phyloP scores from a whole-genome alignment of 1,140 invertebrate species.

The Leucophenga varia region DNA sequence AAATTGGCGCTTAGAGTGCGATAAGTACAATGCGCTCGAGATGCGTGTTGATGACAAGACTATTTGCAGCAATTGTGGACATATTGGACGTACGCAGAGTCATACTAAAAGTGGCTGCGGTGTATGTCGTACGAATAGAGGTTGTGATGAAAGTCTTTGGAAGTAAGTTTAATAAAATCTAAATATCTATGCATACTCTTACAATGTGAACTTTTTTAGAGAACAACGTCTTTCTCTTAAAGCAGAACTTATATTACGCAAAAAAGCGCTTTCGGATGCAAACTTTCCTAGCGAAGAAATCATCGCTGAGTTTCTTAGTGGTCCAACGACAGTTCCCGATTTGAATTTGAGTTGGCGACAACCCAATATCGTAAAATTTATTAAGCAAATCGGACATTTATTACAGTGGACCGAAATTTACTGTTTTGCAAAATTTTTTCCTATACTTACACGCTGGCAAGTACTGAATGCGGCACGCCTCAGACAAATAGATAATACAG shows the following conservation, averaged over 20 bases:
- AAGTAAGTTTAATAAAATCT: constrained; percentile 61
- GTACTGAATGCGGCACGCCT: constrained; percentile 22
- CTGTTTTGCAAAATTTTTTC: constrained; percentile 75
- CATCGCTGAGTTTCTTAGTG: constrained; percentile 72
- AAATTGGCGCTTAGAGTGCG: constrained; percentile 63
- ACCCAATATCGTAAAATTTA: constrained; percentile 70
- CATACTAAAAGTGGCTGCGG: constrained; percentile 67
- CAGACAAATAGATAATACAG: constrained; percentile 8
- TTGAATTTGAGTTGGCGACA: constrained; percentile 65
- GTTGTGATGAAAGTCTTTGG: constrained; percentile 63
- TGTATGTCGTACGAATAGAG: constrained; percentile 62
- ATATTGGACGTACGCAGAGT: constrained; percentile 62
- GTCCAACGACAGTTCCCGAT: constrained; percentile 57
- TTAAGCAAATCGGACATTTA: constrained; percentile 67
- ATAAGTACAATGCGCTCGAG: constrained; percentile 60
- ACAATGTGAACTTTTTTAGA: constrained; percentile 51
- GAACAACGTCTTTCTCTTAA: constrained; percentile 63
- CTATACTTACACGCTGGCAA: constrained; percentile 72
- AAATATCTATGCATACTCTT: background rate
- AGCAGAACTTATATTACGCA: constrained; percentile 69
- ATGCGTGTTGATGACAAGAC: constrained; percentile 61
- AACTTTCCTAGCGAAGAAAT: constrained; percentile 73
- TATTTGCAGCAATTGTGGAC: constrained; percentile 69
- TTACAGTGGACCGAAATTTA: constrained; percentile 76
- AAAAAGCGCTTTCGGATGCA: constrained; percentile 65